Base-by-base conservation (phyloP, 2,113 vertebrate species). In the Tichodroma muraria region DNA sequence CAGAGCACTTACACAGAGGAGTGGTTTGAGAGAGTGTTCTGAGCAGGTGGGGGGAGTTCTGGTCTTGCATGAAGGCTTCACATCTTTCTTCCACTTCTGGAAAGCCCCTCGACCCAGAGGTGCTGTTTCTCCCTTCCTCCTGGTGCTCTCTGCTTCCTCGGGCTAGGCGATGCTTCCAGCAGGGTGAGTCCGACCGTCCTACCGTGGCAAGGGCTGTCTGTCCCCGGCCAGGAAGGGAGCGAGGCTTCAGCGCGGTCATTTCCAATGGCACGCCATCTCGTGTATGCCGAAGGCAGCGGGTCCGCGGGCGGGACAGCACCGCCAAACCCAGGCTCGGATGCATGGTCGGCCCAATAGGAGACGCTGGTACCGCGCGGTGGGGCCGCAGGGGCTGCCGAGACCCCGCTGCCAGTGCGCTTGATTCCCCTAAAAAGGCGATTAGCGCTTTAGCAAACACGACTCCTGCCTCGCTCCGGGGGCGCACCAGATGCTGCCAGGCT, bases 291-390 rank as follows among this genome's bases (percentile, higher is more conserved):
- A 4, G 56, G 54, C 89, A 82, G 83, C 3, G 0, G 92, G 22
- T 25, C 69, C 14, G 15, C n/a, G 45, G 83, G 45, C 3, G 21
- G 72, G 45, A 17, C 15, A 5, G 75, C 65, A 0, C 53, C 83
- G 10, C 16, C 61, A 4, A 3, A 17, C 3, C 33, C 37, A 6
- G 57, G 16, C 53, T n/a, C 15, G 52, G 22, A 6, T 5, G 8
- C 42, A 2, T 0, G 40, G 35, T n/a, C 3, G 22, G 6, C 5
- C 4, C 4, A 6, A 14, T 0, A 3, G 75, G 61, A 44, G 61
- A 7, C 11, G 88, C 30, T 4, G 57, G 52, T 4, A n/a, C 28
- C 0, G 16, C 3, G 9, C 6, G 4, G 23, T 2, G 45, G 24
- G 59, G 63, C 6, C 31, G 23, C 15, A 13, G 37, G 38, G 22